These are phyloP conservation scores for Poecile montanus DNA, from an alignment of 2,797 vertebrate species.

Conservation along the genomic window DNA sequence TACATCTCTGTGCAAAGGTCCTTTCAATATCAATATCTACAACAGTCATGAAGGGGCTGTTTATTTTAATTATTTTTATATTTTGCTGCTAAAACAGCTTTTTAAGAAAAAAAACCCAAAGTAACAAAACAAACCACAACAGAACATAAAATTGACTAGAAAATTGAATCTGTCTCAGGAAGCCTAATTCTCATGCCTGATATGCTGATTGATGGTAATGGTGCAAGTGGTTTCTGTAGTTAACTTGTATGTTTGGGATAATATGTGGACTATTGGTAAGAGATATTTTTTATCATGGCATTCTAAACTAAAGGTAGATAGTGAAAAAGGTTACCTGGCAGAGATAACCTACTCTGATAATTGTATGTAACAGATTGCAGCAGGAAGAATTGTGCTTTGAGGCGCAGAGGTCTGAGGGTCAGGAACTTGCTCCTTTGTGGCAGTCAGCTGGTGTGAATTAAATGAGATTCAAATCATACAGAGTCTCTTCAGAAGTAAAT, in stretches of 20 bases:
- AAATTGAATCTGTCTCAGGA: conserved; percentile 5
- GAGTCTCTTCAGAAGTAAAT: not conserved
- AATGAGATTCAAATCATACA: not conserved
- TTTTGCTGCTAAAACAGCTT: not conserved
- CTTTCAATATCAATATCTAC: not conserved
- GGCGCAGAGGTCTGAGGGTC: not conserved
- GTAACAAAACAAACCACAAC: not conserved
- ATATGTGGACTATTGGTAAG: not conserved
- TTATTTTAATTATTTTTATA: not conserved
- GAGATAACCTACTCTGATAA: not conserved
- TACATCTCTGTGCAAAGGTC: not conserved
- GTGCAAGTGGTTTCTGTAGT: not conserved
- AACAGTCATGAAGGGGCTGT: not conserved
- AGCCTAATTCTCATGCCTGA: not conserved
- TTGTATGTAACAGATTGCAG: not conserved
- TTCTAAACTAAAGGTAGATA: not conserved
- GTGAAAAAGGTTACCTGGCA: not conserved
- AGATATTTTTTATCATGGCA: not conserved
- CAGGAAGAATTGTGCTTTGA: not conserved
- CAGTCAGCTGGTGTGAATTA: not conserved
- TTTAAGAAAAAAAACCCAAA: not conserved
- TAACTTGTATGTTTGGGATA: not conserved
- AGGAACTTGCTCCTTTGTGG: not conserved
- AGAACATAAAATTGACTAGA: not conserved
- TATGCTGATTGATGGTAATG: not conserved